These are phyloP conservation scores for Gari tellinella DNA, from an alignment of 2,888 invertebrate species.

Conservation along the genomic window DNA sequence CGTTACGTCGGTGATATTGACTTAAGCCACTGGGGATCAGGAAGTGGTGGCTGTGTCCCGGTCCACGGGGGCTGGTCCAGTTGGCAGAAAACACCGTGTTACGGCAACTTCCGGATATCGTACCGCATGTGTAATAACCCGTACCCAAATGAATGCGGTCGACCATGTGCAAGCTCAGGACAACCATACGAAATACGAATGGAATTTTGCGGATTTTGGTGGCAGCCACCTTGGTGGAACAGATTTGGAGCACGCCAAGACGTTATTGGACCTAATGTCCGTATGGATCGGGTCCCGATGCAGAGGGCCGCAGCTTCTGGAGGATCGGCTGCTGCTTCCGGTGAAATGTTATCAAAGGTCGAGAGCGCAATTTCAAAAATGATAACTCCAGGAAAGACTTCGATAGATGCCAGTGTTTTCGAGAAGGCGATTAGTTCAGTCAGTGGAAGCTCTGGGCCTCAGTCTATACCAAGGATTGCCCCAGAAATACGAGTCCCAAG, in stretches of 20 bases:
- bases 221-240: background rate
- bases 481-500: no score
- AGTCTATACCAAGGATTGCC: no score
- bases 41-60: conserved; percentile 10
- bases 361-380: background rate
- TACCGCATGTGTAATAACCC: conserved; percentile 38
- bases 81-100: conserved; percentile 33
- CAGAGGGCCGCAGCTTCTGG: no score
- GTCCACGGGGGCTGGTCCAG: conserved; percentile 46
- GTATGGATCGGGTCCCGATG: no score
- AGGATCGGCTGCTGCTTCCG: no score
- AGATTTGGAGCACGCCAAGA: background rate
- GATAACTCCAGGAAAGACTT: background rate
- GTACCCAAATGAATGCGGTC: conserved; percentile 37
- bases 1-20: conserved; percentile 28
- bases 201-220: conserved; percentile 1
- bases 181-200: conserved; percentile 15
- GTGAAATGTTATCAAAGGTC: no score
- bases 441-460: no score
- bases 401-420: background rate
- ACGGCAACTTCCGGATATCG: conserved; percentile 9
- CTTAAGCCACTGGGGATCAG: conserved; percentile 23
- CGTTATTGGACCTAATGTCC: no score
- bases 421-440: conserved; percentile 2
- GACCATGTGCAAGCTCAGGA: conserved; percentile 16